Percentiles rank a stretch among this genome's conserved stretches.
Evolutionary conservation across 1,140 invertebrate species (phyloP).

Genomic region (Streblospio benedicti): DNA sequence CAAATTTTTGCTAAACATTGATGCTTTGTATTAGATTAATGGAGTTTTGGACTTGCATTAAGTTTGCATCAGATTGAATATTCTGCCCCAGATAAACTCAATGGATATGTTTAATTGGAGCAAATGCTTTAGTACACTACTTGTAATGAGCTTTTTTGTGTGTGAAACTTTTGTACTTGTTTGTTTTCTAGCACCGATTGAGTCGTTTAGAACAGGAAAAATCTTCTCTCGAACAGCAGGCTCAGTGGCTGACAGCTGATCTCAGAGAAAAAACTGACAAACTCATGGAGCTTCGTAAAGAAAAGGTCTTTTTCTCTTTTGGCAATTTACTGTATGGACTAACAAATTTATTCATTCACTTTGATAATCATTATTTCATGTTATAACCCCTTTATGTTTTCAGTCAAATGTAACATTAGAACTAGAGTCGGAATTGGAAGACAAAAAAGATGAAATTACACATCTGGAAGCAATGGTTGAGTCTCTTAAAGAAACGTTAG

Average conservation of each 20-base stretch:
- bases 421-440: slow-evolving; percentile 65
- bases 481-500: slow-evolving; percentile 58
- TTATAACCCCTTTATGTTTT: too few species aligned
- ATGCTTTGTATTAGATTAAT: background rate
- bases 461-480: slow-evolving; percentile 31
- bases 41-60: background rate
- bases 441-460: slow-evolving; percentile 67
- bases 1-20: background rate
- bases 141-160: background rate
- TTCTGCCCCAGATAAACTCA: background rate
- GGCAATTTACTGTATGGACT: background rate
- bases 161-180: slow-evolving; percentile 4
- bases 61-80: background rate
- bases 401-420: slow-evolving; percentile 57
- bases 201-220: slow-evolving; percentile 73
- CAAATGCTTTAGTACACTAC: background rate
- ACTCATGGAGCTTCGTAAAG: slow-evolving; percentile 63
- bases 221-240: slow-evolving; percentile 63
- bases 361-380: too few species aligned
- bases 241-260: slow-evolving; percentile 65
- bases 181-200: slow-evolving; percentile 52
- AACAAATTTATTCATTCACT: background rate
- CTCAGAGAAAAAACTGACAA: slow-evolving; percentile 65
- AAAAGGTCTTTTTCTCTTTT: slow-evolving; percentile 51
- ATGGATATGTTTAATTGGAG: background rate